Evolutionary conservation across 2,113 vertebrate genomes (phyloP).

Genomic region (Sinocyclocheilus anophthalmus): DNA sequence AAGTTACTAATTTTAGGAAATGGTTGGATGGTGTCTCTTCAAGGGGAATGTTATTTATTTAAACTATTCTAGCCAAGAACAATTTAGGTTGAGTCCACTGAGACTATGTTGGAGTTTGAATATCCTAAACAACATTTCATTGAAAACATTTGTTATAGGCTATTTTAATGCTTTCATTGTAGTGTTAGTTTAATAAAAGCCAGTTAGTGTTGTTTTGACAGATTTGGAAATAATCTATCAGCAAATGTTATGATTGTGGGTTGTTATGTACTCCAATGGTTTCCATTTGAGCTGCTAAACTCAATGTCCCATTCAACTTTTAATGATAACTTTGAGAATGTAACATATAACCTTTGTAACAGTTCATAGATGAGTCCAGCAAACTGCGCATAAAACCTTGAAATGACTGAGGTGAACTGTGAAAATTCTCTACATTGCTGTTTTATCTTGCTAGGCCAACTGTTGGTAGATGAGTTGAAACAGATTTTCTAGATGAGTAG

Average conservation of each 20-base stretch:
- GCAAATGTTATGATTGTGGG: constrained; percentile 34
- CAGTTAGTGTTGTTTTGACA: neutral
- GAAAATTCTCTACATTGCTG: neutral
- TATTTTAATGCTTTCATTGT: neutral
- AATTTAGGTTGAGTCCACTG: constrained; percentile 1
- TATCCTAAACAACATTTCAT: neutral
- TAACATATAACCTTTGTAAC: neutral
- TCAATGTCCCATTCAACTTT: constrained; percentile 32
- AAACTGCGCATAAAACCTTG: neutral
- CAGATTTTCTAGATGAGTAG: neutral
- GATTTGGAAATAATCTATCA: constrained; percentile 20
- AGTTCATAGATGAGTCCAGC: neutral
- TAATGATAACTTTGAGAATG: constrained; percentile 8
- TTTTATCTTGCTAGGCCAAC: neutral
- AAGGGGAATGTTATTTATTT: constrained; percentile 50
- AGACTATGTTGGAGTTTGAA: constrained; percentile 21
- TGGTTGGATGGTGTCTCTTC: constrained; percentile 5
- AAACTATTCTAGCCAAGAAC: constrained; percentile 10
- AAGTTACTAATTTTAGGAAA: constrained; percentile 23
- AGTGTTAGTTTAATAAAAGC: constrained; percentile 4
- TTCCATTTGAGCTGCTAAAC: constrained; percentile 37
- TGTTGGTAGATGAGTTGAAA: neutral
- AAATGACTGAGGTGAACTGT: neutral
- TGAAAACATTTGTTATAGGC: neutral
- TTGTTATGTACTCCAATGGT: constrained; percentile 39